Evolutionary conservation across 2,888 invertebrate species (phyloP).

Genomic region (Cryptosula pallasiana): DNA sequence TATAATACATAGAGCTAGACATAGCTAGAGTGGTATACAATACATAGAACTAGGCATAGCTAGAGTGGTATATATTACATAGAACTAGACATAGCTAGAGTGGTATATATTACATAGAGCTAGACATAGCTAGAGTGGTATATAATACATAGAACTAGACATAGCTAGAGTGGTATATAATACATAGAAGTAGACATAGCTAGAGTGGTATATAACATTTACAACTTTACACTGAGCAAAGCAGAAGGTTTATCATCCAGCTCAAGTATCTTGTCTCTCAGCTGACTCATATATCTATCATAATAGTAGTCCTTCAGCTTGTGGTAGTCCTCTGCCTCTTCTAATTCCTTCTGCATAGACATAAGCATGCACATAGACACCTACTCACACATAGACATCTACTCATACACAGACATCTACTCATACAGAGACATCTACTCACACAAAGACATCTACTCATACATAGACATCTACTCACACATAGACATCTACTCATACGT

Average conservation of each 20-base stretch:
- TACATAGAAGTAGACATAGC: no score
- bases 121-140: no score
- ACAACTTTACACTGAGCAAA: no score
- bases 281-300: conserved; percentile 20
- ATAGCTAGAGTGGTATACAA: no score
- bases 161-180: no score
- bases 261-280: conserved; percentile 17
- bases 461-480: not conserved
- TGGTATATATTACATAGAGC: no score
- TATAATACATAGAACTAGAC: no score
- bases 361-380: not conserved
- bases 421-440: not conserved
- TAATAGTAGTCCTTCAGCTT: conserved; percentile 2
- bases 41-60: no score
- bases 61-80: no score
- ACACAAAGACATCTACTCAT: not conserved
- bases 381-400: not conserved
- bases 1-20: no score
- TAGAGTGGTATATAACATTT: no score
- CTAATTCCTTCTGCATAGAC: not conserved
- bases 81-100: no score
- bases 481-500: not conserved
- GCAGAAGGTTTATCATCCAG: not conserved
- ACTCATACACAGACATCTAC: not conserved
- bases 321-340: conserved; percentile 18